phyloP scores from a whole-genome alignment of 2,888 invertebrate genomes.

The Drosophila monieri region DNA sequence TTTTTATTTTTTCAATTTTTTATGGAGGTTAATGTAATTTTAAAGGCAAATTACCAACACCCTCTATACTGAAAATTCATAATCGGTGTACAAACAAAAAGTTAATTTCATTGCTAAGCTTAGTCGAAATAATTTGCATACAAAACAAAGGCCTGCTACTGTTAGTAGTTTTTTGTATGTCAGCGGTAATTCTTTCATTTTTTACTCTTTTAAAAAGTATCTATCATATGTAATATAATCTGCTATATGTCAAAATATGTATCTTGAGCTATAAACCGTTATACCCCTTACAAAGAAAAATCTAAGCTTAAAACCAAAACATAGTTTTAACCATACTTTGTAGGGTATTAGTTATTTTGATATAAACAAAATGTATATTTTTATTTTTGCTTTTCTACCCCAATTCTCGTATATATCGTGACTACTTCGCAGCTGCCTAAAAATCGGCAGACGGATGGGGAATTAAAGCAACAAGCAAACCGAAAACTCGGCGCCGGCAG shows the following conservation, averaged over 20 bases:
- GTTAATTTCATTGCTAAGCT: not conserved
- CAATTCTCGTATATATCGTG: constrained; percentile 45
- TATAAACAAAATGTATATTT: not conserved
- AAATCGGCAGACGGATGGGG: constrained; percentile 12
- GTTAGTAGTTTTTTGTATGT: not conserved
- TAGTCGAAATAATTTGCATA: not conserved
- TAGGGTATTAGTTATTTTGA: constrained; percentile 7
- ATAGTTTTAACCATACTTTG: not conserved
- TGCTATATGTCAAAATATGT: too few relatives aligned
- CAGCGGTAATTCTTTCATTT: not conserved
- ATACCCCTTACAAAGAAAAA: too few relatives aligned
- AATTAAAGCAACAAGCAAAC: constrained; percentile 13
- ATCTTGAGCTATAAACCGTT: too few relatives aligned
- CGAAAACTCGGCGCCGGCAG: constrained; percentile 1
- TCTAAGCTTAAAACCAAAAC: too few relatives aligned
- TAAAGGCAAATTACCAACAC: constrained; percentile 7
- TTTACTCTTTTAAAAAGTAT: not conserved
- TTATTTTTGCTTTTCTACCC: constrained; percentile 21
- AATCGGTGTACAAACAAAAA: not conserved
- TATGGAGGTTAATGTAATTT: not conserved
- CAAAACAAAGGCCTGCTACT: constrained; percentile 1
- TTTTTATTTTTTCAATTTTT: not conserved
- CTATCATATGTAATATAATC: not conserved
- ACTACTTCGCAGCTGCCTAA: constrained; percentile 32
- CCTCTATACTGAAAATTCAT: not conserved